A percentile compares a stretch with the other conserved stretches of the same genome.
Conservation (phyloP, 2,113 vertebrate species). For the Tonatia bakeri region DNA sequence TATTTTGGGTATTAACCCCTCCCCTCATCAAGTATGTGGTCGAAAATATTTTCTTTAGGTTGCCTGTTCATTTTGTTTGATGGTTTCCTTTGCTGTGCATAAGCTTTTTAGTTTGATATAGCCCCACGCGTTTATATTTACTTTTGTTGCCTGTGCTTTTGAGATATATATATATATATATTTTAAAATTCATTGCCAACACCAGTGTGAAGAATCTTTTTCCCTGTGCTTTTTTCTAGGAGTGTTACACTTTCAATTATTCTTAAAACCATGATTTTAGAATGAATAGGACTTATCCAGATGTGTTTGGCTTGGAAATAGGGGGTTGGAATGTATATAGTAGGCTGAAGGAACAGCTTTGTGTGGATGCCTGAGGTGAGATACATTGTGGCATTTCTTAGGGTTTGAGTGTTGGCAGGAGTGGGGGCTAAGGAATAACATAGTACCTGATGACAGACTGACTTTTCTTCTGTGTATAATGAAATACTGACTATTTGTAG, state of each 20-base stretch:
- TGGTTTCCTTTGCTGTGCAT: neutral
- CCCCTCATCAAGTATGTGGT: neutral
- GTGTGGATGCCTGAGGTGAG: neutral
- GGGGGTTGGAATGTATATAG: neutral
- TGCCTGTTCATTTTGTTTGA: neutral
- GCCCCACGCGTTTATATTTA: neutral
- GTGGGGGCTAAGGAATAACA: neutral
- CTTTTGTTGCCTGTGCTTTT: neutral
- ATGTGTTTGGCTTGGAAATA: neutral
- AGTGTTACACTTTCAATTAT: neutral
- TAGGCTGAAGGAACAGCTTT: conserved; percentile 1
- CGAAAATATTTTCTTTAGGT: neutral
- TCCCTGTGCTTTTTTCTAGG: neutral
- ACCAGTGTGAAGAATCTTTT: neutral
- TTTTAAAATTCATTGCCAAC: neutral
- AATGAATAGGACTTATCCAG: neutral
- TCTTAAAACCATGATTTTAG: conserved; percentile 9
- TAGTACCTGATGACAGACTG: neutral
- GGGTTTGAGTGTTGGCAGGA: neutral
- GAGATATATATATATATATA: neutral
- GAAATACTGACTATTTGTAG: neutral
- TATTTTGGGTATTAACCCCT: neutral
- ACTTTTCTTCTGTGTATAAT: neutral
- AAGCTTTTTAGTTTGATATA: neutral
- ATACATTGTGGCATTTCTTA: neutral